These are phyloP conservation scores for Falco columbarius DNA, from an alignment of 2,797 vertebrate genomes.

Conservation along the genomic window DNA sequence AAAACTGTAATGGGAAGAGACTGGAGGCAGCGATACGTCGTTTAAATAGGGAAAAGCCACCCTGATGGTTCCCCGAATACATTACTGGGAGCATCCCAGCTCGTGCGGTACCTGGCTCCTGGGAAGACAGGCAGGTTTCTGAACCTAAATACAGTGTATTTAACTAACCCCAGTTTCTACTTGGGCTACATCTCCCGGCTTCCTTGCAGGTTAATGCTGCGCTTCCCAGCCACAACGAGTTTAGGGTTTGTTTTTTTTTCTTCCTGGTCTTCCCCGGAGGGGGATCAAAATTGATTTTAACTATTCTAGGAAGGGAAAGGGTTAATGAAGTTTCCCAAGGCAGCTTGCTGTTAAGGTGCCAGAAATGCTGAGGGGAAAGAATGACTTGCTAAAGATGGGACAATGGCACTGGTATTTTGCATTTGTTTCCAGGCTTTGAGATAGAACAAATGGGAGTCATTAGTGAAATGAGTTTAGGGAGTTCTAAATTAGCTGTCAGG, in stretches of 20 bases:
- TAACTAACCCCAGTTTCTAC: not conserved
- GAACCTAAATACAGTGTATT: not conserved
- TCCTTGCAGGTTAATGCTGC: not conserved
- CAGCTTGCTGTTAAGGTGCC: slow-evolving; percentile 61
- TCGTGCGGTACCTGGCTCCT: not conserved
- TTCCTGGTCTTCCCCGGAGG: not conserved
- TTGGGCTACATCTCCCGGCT: not conserved
- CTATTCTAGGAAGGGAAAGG: not conserved
- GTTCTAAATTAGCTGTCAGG: slow-evolving; percentile 70
- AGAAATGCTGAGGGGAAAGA: slow-evolving; percentile 42
- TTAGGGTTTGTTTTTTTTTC: not conserved
- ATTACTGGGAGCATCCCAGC: too few species aligned
- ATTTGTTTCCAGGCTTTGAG: slow-evolving; percentile 71
- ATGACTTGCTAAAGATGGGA: slow-evolving; percentile 68
- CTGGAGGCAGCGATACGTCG: not conserved
- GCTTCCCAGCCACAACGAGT: not conserved
- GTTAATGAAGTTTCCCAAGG: slow-evolving; percentile 62
- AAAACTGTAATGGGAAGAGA: slow-evolving; percentile 66
- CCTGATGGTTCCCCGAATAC: not conserved
- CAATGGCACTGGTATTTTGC: slow-evolving; percentile 68
- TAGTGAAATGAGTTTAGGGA: slow-evolving; percentile 72
- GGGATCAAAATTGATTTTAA: not conserved
- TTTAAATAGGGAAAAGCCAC: slow-evolving; percentile 54
- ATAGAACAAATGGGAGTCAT: slow-evolving; percentile 72
- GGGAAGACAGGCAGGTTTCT: not conserved